These are phyloP conservation scores for Heliconius erato DNA, from an alignment of 2,888 invertebrate species.

Conservation along the genomic window DNA sequence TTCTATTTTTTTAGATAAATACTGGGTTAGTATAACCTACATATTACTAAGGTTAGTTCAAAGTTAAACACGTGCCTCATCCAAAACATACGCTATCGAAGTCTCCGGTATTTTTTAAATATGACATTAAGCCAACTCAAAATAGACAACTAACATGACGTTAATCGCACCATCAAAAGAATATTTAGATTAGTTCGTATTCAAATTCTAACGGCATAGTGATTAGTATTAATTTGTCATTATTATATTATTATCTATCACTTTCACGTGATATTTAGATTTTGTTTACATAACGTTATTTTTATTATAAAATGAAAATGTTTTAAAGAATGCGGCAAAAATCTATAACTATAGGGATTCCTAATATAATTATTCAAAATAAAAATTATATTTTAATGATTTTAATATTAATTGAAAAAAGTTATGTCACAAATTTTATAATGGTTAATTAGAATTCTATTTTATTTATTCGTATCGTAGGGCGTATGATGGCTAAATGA, in stretches of 20 bases:
- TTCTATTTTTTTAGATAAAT: too few species aligned
- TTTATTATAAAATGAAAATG: neutral
- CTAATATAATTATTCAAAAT: neutral
- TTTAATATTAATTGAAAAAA: neutral
- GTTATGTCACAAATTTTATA: conserved; percentile 21
- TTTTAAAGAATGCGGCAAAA: neutral
- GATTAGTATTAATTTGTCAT: neutral
- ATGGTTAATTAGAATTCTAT: conserved; percentile 38
- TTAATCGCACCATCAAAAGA: conserved; percentile 13
- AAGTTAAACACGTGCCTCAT: too few species aligned
- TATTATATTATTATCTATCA: conserved; percentile 9
- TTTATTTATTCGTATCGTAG: conserved; percentile 51
- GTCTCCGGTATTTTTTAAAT: neutral
- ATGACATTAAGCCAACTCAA: conserved; percentile 12
- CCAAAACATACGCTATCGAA: too few species aligned
- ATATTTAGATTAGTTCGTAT: conserved; percentile 3
- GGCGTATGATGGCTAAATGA: conserved; percentile 41
- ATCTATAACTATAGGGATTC: neutral
- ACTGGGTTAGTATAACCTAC: too few species aligned
- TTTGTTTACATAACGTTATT: neutral
- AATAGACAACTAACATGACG: conserved; percentile 17
- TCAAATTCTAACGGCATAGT: neutral
- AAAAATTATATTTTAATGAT: neutral
- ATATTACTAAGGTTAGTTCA: too few species aligned
- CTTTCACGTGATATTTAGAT: neutral